Base-by-base conservation (phyloP, 2,888 invertebrate genomes). In the Scrobipalpa costella region DNA sequence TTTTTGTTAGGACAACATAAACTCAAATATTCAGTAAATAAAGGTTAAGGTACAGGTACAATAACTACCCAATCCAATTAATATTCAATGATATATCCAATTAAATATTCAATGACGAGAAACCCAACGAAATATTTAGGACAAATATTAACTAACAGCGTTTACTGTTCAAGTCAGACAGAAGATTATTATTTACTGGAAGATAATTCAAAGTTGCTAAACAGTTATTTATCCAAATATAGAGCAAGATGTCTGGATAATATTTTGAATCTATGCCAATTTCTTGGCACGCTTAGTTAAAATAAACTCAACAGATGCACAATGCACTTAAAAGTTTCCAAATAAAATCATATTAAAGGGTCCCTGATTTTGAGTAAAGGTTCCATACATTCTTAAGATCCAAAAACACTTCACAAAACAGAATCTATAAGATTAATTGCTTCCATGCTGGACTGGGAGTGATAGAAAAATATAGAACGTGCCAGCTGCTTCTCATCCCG, bases 211-310 rank as follows among this genome's bases (percentile, higher is more conserved):
- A 27, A 27, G 40, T 44, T 15, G 44, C 15, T n/a, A 44, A 44
- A 44, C 15, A 15, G 15, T 44, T n/a, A 15, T 9, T 15, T 44
- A 44, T 44, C n/a, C 44, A 7, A 44, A 5, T 44, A 33, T 27
- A 27, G 55, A 6, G 44, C 8, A 59, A 11, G 40, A 40, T 40
- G 11, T 44, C 34, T 49, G 49, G 55, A 55, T 55, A 55, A 55
- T 27, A 34, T 55, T 55, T 55, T 55, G 55, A 55, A 55, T 49
- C 38, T n/a, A 40, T 38, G 49, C 57, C 49, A 40, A 55, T 8
- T 34, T 34, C 55, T 49, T 33, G 27, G 27, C 27, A 33, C n/a
- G 27, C 15, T 55, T n/a, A 34, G 17, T 15, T 17, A 15, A 6
- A n/a, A n/a, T 44, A 44, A 44, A 15, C 44, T n/a, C 9, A 40